A percentile compares a stretch with the other conserved stretches of the same genome.
phyloP scores from a whole-genome alignment of 1,140 invertebrate species.

The Archegozetes longisetosus region DNA sequence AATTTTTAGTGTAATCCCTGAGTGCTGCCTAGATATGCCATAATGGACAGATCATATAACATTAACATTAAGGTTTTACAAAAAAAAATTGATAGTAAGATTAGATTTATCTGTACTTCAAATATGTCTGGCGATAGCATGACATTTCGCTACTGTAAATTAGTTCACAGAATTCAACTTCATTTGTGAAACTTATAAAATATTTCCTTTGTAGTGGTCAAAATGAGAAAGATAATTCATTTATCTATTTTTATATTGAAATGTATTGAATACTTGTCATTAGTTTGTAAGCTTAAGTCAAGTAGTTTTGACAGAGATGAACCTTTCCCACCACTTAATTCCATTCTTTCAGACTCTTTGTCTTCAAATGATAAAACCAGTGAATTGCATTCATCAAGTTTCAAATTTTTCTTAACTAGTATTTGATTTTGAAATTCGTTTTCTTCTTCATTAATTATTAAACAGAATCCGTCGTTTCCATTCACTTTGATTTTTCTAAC shows the following conservation, averaged over 20 bases:
- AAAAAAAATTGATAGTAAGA: too few species aligned
- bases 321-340: slow-evolving; percentile 51
- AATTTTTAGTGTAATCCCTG: too few species aligned
- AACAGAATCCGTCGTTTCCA: not conserved
- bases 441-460: not conserved
- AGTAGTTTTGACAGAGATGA: slow-evolving; percentile 45
- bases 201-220: not conserved
- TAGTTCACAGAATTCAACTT: not conserved
- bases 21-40: too few species aligned
- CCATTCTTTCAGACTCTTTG: not conserved
- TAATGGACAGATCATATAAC: too few species aligned
- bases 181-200: not conserved
- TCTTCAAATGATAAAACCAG: slow-evolving; percentile 1
- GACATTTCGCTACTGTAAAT: too few species aligned
- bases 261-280: too few species aligned
- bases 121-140: too few species aligned
- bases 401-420: not conserved
- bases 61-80: too few species aligned
- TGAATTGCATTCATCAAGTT: not conserved
- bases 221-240: not conserved
- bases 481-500: not conserved
- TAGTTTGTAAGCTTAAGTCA: slow-evolving; percentile 7
- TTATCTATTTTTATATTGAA: too few species aligned
- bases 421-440: not conserved
- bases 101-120: too few species aligned